Evolutionary conservation across 2,113 vertebrate genomes (phyloP), one percentile per base, ranked within the genome.

Genomic region (Alaudala cheleensis): DNA sequence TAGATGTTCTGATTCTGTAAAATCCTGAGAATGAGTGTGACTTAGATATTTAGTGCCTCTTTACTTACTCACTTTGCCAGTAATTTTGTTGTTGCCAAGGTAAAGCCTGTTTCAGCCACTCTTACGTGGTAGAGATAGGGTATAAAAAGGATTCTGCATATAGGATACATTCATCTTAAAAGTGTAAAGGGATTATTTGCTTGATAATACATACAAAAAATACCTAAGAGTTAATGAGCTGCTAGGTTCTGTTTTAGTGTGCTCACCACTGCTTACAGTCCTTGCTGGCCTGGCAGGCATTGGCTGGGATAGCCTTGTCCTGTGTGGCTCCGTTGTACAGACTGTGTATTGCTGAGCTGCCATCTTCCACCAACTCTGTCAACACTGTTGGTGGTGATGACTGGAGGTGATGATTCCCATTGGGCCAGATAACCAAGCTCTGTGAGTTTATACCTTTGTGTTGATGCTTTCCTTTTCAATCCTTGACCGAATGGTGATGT

Each of bases 1-100:
- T 97, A 96, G 96, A 92, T 4, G 7, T 72, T 22, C 50, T 66
- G 61, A 85, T 95, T 79, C 28, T 84, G 28, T 65, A 45, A 90
- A 89, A n/a, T 51, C 9, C 2, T 76, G 45, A 86, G 64, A 81
- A 49, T 80, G 45, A 79, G 21, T 84, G 51, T 71, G 79, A 72
- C 50, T 77, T 90, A 42, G 6, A 17, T 67, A 22, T 54, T 79
- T 58, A 84, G 20, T 66, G 34, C 29, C 44, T 86, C 54, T 73
- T 80, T 4, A 2, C 28, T 83, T 90, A 40, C 1, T 74, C 44
- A 39, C 56, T 77, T 93, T 93, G 47, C 54, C 47, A 78, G 0
- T 81, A 62, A 47, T 84, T 91, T 78, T 66, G 33, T 65, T 80
- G 62, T 81, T 87, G 47, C 33, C 13, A 61, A 39, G 24, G 31